Conservation (phyloP, 1,140 invertebrate species). For the Dermatophagoides farinae region DNA sequence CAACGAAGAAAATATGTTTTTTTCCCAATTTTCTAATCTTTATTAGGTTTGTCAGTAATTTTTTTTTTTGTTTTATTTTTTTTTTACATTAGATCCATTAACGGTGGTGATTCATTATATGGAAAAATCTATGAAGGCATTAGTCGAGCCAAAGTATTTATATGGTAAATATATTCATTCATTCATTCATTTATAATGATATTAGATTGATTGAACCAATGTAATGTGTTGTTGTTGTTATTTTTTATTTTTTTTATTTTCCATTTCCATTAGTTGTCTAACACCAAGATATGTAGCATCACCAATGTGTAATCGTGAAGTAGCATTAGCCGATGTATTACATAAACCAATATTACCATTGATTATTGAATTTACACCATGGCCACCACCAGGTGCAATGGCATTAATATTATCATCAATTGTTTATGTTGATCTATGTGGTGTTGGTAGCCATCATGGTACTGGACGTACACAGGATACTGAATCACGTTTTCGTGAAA, state of each 20-base stretch:
- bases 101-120: slow-evolving; percentile 29
- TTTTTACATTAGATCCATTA: slow-evolving; percentile 25
- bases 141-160: slow-evolving; percentile 20
- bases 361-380: slow-evolving; percentile 25
- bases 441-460: slow-evolving; percentile 31
- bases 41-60: neutral
- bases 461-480: slow-evolving; percentile 27
- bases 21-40: neutral
- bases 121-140: slow-evolving; percentile 29
- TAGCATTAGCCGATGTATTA: slow-evolving; percentile 28
- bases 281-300: slow-evolving; percentile 29
- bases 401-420: slow-evolving; percentile 28
- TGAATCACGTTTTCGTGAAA: slow-evolving; percentile 27
- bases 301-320: slow-evolving; percentile 27
- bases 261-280: slow-evolving; percentile 25
- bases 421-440: slow-evolving; percentile 30
- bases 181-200: too few relatives aligned
- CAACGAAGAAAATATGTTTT: neutral
- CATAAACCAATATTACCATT: slow-evolving; percentile 30
- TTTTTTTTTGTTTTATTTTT: neutral
- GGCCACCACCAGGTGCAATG: slow-evolving; percentile 31
- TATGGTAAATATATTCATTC: slow-evolving; percentile 8
- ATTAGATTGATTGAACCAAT: neutral
- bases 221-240: neutral
- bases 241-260: slow-evolving; percentile 18